Evolutionary conservation across 1,140 invertebrate genomes (phyloP).

Genomic region (Bicyclus anynana): DNA sequence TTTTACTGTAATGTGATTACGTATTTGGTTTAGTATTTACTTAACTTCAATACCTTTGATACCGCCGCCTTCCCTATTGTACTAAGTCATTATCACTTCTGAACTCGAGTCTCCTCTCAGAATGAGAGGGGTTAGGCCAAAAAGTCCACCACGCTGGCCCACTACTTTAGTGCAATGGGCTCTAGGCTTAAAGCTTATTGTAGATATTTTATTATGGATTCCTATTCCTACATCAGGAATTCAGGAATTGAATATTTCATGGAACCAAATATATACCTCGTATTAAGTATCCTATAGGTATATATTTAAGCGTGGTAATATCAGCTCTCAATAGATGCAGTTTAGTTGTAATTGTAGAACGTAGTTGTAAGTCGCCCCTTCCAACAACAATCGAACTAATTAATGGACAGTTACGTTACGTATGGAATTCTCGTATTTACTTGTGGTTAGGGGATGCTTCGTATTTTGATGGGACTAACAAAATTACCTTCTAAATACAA

Average conservation of each 20-base stretch:
- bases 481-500: not conserved
- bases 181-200: too few species aligned
- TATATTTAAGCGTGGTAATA: slow-evolving; percentile 31
- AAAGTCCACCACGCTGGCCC: too few species aligned
- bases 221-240: too few species aligned
- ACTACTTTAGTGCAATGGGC: too few species aligned
- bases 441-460: slow-evolving; percentile 21
- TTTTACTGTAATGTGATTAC: not conserved
- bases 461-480: slow-evolving; percentile 2
- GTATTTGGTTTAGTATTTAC: slow-evolving; percentile 1
- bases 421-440: slow-evolving; percentile 43
- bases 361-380: slow-evolving; percentile 13
- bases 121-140: too few species aligned
- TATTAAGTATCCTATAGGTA: too few species aligned
- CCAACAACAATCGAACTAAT: slow-evolving; percentile 58
- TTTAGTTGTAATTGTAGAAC: not conserved
- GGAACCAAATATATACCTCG: too few species aligned
- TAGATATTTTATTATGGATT: too few species aligned
- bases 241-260: too few species aligned
- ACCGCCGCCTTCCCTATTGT: too few species aligned
- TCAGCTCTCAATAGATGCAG: slow-evolving; percentile 35
- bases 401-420: slow-evolving; percentile 45
- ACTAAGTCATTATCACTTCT: too few species aligned
- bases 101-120: too few species aligned
- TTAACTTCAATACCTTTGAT: not conserved